Base-by-base conservation (phyloP, 2,888 invertebrate species). In the Hyposoter didymator region DNA sequence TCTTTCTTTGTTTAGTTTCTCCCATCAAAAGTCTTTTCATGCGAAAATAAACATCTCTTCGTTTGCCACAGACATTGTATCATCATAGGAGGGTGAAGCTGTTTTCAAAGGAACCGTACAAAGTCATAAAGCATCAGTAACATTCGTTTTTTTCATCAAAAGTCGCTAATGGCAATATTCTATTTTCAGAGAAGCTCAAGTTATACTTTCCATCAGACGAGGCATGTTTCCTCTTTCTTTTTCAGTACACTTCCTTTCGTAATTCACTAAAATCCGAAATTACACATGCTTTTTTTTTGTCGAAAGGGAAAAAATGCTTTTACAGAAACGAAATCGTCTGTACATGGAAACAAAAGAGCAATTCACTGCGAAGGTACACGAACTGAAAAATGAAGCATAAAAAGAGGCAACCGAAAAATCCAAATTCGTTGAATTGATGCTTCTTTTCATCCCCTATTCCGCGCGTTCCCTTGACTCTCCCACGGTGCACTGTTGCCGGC, bases 371-470 rank as follows among this genome's bases (percentile, higher is more conserved):
- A 55, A 28, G 12, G 55, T 55, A 28, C 55, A 28, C 12, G 28
- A 22, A 55, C 55, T 55, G 55, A 55, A 64, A 64, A 64, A 64
- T 64, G 64, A n/a, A 35, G 19, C 67, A 69, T 19, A 47, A 69
- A 69, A 47, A 47, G 22, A 45, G n/a, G n/a, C 14, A 12, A 67
- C 66, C 39, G 7, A 28, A 70, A 47, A 70, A 39, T 43, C 39
- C 19, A 43, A 39, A 39, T 19, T 35, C 35, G 69, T 69, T 47
- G 1, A 69, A 28, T 32, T 28, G 28, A 59, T 28, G 59, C 14
- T 14, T 59, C 28, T 59, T 59, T 43, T 28, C 12, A 39, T 45
- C 67, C 70, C 32, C 5, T 32, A 28, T 69, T n/a, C 5, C 22
- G 2, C 22, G 2, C 28, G 12, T 67, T 35, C 39, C 14, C 66